phyloP scores from a whole-genome alignment of 1,140 invertebrate genomes.

The Branchinecta lindahli region DNA sequence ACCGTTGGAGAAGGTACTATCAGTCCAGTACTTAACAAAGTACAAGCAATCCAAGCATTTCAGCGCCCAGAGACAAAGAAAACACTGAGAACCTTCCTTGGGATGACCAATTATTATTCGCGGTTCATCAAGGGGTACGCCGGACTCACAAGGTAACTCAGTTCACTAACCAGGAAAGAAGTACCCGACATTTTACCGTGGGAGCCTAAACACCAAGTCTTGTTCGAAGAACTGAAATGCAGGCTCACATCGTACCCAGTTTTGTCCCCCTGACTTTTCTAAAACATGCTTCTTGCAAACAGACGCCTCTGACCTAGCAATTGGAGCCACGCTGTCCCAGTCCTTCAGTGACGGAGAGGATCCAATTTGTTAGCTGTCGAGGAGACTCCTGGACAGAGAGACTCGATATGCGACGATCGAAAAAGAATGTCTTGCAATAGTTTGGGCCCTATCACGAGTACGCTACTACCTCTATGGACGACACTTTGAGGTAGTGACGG shows the following conservation, averaged over 20 bases:
- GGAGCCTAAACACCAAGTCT: slow-evolving; percentile 7
- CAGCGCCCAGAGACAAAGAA: neutral
- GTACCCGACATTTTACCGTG: slow-evolving; percentile 2
- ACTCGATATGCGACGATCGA: slow-evolving; percentile 27
- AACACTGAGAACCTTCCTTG: neutral
- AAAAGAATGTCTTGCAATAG: slow-evolving; percentile 26
- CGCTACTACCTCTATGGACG: slow-evolving; percentile 25
- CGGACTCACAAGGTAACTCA: neutral
- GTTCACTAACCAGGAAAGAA: neutral
- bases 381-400: slow-evolving; percentile 14
- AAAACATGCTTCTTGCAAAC: slow-evolving; percentile 25
- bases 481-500: slow-evolving; percentile 24
- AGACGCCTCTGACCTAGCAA: slow-evolving; percentile 27
- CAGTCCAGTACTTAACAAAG: neutral
- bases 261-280: slow-evolving; percentile 27
- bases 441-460: slow-evolving; percentile 27
- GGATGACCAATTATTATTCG: slow-evolving; percentile 2
- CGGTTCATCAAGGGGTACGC: neutral
- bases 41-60: slow-evolving; percentile 8
- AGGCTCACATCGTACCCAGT: slow-evolving; percentile 23
- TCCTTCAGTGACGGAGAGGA: neutral
- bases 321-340: slow-evolving; percentile 30
- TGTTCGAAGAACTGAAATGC: slow-evolving; percentile 7
- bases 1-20: neutral
- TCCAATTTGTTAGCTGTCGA: no score